These are phyloP conservation scores for Tauraco hartlaubi DNA, from an alignment of 2,797 vertebrate species.

Conservation along the genomic window DNA sequence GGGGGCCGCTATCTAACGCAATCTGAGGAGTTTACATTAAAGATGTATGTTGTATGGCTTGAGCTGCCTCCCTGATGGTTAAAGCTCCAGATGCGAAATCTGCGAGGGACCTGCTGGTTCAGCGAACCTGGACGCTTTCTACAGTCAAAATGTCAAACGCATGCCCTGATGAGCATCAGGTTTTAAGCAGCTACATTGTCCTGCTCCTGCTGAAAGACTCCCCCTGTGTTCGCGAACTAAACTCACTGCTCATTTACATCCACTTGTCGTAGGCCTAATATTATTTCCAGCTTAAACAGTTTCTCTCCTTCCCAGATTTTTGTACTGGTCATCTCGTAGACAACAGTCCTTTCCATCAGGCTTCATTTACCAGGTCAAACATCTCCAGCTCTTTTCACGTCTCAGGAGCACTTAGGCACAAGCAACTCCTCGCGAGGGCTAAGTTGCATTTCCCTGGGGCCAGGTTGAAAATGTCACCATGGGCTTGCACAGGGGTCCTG, in stretches of 20 bases:
- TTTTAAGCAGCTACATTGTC: not conserved
- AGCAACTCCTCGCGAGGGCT: not conserved
- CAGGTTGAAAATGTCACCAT: not conserved
- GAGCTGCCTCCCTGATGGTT: not conserved
- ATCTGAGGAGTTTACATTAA: not conserved
- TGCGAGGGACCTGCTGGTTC: not conserved
- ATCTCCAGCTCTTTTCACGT: not conserved
- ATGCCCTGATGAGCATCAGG: not conserved
- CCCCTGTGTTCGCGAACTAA: not conserved
- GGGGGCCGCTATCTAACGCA: not conserved
- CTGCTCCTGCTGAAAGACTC: not conserved
- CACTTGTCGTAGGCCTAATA: not conserved
- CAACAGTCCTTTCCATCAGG: not conserved
- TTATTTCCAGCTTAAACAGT: not conserved
- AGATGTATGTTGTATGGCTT: not conserved
- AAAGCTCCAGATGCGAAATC: not conserved
- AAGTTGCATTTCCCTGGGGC: not conserved
- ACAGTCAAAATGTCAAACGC: not conserved
- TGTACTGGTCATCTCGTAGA: not conserved
- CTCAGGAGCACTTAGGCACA: not conserved
- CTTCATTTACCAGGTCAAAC: not conserved
- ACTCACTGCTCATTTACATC: not conserved
- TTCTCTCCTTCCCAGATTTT: not conserved
- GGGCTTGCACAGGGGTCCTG: not conserved
- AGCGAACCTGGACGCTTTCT: not conserved